A percentile compares a stretch with the other conserved stretches of the same genome.
Conservation (phyloP, 1,140 invertebrate species). For the Drosophila saltans region DNA sequence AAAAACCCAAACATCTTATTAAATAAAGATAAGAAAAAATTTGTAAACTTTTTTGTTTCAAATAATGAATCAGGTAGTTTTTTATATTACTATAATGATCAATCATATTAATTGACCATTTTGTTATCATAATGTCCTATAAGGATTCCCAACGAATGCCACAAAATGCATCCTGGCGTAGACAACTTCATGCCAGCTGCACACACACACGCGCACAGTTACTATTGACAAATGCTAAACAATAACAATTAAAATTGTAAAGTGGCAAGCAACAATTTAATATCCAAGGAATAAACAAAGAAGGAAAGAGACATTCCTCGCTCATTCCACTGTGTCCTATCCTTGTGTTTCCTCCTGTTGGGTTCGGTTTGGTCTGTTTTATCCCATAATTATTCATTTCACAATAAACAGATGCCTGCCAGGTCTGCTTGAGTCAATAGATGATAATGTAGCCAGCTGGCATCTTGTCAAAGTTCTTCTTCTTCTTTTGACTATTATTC, state of each 20-base stretch:
- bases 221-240: conserved; percentile 64
- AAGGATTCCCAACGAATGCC: conserved; percentile 74
- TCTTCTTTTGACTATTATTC: conserved; percentile 22
- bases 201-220: conserved; percentile 12
- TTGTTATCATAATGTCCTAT: conserved; percentile 25
- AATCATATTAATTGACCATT: neutral
- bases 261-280: conserved; percentile 48
- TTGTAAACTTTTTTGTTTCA: no score
- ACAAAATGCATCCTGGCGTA: conserved; percentile 62
- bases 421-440: conserved; percentile 67
- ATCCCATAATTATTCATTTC: conserved; percentile 78
- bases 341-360: neutral
- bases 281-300: neutral
- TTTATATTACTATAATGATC: no score
- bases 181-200: conserved; percentile 74
- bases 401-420: conserved; percentile 77
- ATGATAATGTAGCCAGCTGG: conserved; percentile 56
- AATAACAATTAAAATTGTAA: conserved; percentile 77
- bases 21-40: no score
- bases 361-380: conserved; percentile 29
- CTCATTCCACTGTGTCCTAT: neutral
- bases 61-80: no score
- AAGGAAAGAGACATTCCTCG: neutral
- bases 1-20: no score
- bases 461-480: conserved; percentile 33